Evolutionary conservation across 2,888 invertebrate genomes (phyloP), one percentile per base, ranked within the genome.

Genomic region (Oegoconia quadripuncta): DNA sequence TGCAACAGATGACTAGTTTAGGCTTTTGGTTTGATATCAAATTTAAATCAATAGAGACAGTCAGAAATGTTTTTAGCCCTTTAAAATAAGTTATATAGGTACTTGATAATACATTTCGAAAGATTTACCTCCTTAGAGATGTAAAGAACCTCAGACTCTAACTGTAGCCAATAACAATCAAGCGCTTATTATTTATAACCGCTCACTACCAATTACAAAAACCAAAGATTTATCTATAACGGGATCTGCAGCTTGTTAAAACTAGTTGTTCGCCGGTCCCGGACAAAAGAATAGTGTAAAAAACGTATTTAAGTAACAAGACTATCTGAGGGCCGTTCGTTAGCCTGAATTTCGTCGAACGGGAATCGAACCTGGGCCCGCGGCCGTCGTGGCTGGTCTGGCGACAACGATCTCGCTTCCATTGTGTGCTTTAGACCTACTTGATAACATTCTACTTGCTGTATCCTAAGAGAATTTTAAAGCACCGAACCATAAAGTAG

Each of bases 281-380:
- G 14, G 41, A 42, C 52, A 57, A 55, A 57, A 55, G 41, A 59
- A 55, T 53, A 56, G 50, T 45, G 51, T 54, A 57, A 58, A 63
- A 65, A 70, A 65, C 64, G 61, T 69, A 72, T 64, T 65, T 64
- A 63, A 62, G 66, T 63, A 66, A 64, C 61, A 60, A 63, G 59
- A 62, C 59, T 59, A 59, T 50, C 57, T 46, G 55, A 62, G 58
- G 56, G 65, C 64, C 69, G 73, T 72, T 75, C 70, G 73, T 82
- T 81, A 82, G 73, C 78, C 75, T 74, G 71, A 63, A 72, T 82
- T 79, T 76, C 56, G 67, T 59, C 51, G 67, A 78, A 75, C 78
- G 76, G 78, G 79, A 81, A 72, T 69, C 74, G 69, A 78, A 79
- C 74, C 64, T 49, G 51, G 52, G 65, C 69, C 71, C 46, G 59